Evolutionary conservation across 1,140 invertebrate genomes (phyloP).

Genomic region (Listronotus oregonensis): DNA sequence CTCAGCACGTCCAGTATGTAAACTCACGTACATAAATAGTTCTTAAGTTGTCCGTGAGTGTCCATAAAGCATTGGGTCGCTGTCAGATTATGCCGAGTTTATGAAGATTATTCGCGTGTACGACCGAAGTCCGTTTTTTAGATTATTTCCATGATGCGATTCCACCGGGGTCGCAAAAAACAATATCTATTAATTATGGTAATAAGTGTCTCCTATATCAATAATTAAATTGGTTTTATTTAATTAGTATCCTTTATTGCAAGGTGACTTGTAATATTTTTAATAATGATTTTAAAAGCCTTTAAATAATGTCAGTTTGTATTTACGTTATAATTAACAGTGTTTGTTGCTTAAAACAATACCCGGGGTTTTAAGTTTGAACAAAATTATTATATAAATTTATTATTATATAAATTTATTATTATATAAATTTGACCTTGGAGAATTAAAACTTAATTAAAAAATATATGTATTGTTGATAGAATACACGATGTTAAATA

Average conservation of each 20-base stretch:
- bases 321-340: not conserved
- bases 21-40: constrained; percentile 2
- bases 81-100: constrained; percentile 19
- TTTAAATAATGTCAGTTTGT: too few species aligned
- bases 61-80: constrained; percentile 16
- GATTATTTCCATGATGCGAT: not conserved
- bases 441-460: too few species aligned
- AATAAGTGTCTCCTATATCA: not conserved
- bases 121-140: not conserved
- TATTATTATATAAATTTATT: too few species aligned
- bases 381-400: too few species aligned
- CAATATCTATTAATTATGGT: constrained; percentile 7
- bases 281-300: too few species aligned
- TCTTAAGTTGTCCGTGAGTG: constrained; percentile 3
- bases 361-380: too few species aligned
- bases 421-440: too few species aligned
- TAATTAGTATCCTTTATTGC: too few species aligned
- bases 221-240: too few species aligned
- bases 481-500: too few species aligned
- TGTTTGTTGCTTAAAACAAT: not conserved
- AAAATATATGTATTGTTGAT: too few species aligned
- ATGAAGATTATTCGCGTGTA: constrained; percentile 19
- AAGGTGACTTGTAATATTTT: too few species aligned
- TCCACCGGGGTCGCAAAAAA: not conserved
- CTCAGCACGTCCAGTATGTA: not conserved